Evolutionary conservation across 2,113 vertebrate genomes (phyloP).

Genomic region (Scytalopus superciliaris): DNA sequence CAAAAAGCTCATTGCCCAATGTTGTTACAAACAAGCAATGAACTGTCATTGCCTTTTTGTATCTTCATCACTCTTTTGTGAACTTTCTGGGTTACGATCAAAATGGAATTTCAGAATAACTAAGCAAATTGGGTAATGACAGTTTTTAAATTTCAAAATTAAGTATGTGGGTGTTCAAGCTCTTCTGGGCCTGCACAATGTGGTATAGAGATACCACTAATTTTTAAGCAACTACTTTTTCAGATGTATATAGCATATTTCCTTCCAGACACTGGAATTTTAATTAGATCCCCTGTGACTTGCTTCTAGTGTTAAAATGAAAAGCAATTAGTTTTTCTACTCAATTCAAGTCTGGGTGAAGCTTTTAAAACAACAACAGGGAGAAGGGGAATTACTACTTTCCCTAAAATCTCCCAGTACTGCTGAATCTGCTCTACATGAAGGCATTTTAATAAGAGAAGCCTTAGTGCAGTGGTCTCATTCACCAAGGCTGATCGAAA

Average conservation of each 20-base stretch:
- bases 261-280: conserved; percentile 57
- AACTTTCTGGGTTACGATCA: background rate
- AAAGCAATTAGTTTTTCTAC: conserved; percentile 62
- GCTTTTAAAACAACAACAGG: conserved; percentile 66
- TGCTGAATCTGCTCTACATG: background rate
- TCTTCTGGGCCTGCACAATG: background rate
- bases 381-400: conserved; percentile 57
- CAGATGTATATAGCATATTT: conserved; percentile 36
- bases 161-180: background rate
- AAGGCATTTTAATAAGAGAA: conserved; percentile 50
- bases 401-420: conserved; percentile 34
- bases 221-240: conserved; percentile 33
- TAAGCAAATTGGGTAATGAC: conserved; percentile 38
- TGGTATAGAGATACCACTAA: background rate
- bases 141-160: conserved; percentile 27
- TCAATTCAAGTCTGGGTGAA: conserved; percentile 41
- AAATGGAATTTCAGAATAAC: conserved; percentile 8
- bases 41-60: background rate
- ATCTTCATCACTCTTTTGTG: background rate
- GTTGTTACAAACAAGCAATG: background rate
- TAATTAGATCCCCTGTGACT: conserved; percentile 61
- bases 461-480: background rate
- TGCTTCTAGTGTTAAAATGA: conserved; percentile 45
- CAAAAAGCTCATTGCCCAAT: background rate
- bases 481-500: conserved; percentile 33